Percentiles rank a stretch among this genome's conserved stretches.
These are phyloP conservation scores for Oasisia sp. DNA, from an alignment of 2,888 invertebrate species.

Conservation along the genomic window DNA sequence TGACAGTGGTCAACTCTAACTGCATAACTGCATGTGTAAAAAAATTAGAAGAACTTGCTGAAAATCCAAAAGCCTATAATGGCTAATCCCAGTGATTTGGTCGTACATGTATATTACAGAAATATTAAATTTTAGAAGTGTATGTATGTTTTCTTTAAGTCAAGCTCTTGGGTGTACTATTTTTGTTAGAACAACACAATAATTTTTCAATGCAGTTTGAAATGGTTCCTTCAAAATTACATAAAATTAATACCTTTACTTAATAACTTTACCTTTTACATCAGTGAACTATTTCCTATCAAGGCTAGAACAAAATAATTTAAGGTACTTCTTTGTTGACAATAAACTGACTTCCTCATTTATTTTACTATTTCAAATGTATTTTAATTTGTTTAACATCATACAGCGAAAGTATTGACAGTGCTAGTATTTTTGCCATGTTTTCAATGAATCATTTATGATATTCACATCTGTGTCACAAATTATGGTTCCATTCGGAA, in stretches of 20 bases:
- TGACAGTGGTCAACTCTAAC: not conserved
- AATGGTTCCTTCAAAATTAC: too few relatives aligned
- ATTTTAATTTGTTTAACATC: not conserved
- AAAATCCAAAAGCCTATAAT: not conserved
- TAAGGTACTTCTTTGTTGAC: too few relatives aligned
- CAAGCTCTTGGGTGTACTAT: too few relatives aligned
- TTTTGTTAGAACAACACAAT: too few relatives aligned
- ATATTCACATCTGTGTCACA: not conserved
- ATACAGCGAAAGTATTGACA: not conserved
- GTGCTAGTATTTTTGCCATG: not conserved
- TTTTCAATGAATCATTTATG: not conserved
- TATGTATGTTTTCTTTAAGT: too few relatives aligned
- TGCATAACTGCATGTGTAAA: not conserved
- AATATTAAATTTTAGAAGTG: too few relatives aligned
- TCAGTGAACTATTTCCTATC: too few relatives aligned
- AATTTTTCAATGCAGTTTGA: too few relatives aligned
- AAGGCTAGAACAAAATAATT: too few relatives aligned
- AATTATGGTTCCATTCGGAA: not conserved
- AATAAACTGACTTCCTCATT: too few relatives aligned
- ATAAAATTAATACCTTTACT: too few relatives aligned
- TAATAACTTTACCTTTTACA: too few relatives aligned
- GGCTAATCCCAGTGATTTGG: not conserved
- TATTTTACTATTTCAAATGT: not conserved
- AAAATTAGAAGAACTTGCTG: not conserved
- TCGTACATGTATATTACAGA: not conserved